A percentile compares a stretch with the other conserved stretches of the same genome.
phyloP scores from a whole-genome alignment of 1,140 invertebrate species.

The Heliothis subflexa region DNA sequence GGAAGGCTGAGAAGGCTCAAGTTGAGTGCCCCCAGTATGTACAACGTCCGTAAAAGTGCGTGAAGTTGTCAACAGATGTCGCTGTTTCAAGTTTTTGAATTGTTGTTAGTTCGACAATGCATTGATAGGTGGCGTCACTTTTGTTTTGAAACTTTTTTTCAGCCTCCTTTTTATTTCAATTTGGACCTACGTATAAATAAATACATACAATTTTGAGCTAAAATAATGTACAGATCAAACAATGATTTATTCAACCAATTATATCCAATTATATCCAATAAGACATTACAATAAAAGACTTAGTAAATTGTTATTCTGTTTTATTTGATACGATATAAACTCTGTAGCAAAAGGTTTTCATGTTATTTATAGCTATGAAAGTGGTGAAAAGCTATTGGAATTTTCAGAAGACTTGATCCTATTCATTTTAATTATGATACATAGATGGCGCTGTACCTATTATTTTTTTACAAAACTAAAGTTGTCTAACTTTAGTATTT shows the following conservation, averaged over 20 bases:
- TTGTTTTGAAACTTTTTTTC: too few relatives aligned
- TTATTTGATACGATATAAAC: slow-evolving; percentile 45
- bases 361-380: not conserved
- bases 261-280: not conserved
- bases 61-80: slow-evolving; percentile 45
- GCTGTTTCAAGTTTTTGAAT: slow-evolving; percentile 29
- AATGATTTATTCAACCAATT: too few relatives aligned
- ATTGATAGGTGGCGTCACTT: not conserved
- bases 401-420: too few relatives aligned
- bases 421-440: not conserved
- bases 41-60: not conserved
- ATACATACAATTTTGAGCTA: too few relatives aligned
- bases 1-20: slow-evolving; percentile 73
- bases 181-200: too few relatives aligned
- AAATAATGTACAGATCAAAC: not conserved
- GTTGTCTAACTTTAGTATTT: too few relatives aligned
- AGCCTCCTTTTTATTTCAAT: too few relatives aligned
- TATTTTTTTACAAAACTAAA: too few relatives aligned
- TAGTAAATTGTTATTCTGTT: slow-evolving; percentile 39
- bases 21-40: slow-evolving; percentile 53
- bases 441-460: too few relatives aligned
- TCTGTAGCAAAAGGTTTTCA: slow-evolving; percentile 37
- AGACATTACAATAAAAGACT: slow-evolving; percentile 36
- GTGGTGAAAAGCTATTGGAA: not conserved
- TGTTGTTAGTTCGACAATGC: not conserved